These are phyloP conservation scores for Platichthys stellatus DNA, from an alignment of 2,113 vertebrate species.

Conservation along the genomic window DNA sequence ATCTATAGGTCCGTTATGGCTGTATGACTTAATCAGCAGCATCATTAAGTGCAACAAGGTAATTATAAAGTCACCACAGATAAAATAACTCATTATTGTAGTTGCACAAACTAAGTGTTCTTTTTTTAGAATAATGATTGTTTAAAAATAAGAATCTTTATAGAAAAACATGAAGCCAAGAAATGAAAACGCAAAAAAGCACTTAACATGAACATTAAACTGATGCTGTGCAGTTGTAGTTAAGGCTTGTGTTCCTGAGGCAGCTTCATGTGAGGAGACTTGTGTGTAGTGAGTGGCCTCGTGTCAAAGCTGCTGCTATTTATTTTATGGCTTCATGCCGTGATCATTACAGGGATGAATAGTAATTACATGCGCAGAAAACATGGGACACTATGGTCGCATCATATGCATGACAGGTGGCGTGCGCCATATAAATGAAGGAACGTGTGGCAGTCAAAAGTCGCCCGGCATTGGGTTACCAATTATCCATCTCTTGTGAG, in stretches of 20 bases:
- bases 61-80: too few species aligned
- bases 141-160: neutral
- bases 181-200: neutral
- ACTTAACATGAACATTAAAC: neutral
- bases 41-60: neutral
- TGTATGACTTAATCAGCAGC: too few species aligned
- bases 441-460: conserved; percentile 58
- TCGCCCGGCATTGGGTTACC: conserved; percentile 66
- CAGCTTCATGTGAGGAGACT: conserved; percentile 1
- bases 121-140: neutral
- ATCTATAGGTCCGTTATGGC: neutral
- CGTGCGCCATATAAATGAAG: conserved; percentile 56
- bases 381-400: conserved; percentile 34
- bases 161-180: neutral
- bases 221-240: neutral
- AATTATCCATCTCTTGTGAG: conserved; percentile 74
- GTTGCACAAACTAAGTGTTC: neutral
- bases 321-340: conserved; percentile 50
- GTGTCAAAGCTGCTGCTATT: conserved; percentile 33
- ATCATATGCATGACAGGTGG: conserved; percentile 65
- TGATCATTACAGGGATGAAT: conserved; percentile 52
- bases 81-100: neutral
- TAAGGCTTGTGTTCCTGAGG: neutral
- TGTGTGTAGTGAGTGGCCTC: conserved; percentile 35
- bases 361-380: conserved; percentile 51